Conservation (phyloP, 2,888 invertebrate genomes). For the Stictocephala bisonia region DNA sequence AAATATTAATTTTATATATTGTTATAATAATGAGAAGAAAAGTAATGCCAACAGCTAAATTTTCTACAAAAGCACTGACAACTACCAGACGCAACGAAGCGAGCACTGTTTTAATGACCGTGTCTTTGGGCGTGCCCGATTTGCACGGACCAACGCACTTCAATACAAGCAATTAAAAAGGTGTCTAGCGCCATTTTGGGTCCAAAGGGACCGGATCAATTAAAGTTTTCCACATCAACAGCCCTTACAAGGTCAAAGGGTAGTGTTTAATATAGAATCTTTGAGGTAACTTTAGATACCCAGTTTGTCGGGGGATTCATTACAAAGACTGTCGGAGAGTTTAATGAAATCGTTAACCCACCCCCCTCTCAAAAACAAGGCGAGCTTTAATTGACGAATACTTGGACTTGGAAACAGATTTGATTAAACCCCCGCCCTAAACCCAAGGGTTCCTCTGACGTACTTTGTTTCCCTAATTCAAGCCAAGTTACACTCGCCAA, state of each 20-base stretch:
- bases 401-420: slow-evolving; percentile 36
- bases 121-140: no score
- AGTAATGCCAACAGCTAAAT: no score
- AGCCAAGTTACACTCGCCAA: slow-evolving; percentile 18
- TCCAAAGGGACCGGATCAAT: slow-evolving; percentile 11
- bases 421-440: slow-evolving; percentile 26
- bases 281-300: slow-evolving; percentile 14
- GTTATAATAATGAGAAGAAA: no score
- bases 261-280: slow-evolving; percentile 26
- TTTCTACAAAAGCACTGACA: no score
- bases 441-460: not conserved
- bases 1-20: no score
- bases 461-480: slow-evolving; percentile 38
- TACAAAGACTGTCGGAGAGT: slow-evolving; percentile 1
- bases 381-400: slow-evolving; percentile 45
- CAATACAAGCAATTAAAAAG: slow-evolving; percentile 35
- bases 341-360: slow-evolving; percentile 47
- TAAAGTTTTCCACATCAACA: slow-evolving; percentile 1
- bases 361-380: slow-evolving; percentile 37
- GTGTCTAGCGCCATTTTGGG: slow-evolving; percentile 27
- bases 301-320: slow-evolving; percentile 1
- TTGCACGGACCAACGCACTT: not conserved
- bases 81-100: no score
- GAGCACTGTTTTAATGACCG: no score
- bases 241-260: slow-evolving; percentile 1